Evolutionary conservation across 2,888 invertebrate genomes (phyloP), one percentile per base, ranked within the genome.

Genomic region (Subacronicta megacephala): DNA sequence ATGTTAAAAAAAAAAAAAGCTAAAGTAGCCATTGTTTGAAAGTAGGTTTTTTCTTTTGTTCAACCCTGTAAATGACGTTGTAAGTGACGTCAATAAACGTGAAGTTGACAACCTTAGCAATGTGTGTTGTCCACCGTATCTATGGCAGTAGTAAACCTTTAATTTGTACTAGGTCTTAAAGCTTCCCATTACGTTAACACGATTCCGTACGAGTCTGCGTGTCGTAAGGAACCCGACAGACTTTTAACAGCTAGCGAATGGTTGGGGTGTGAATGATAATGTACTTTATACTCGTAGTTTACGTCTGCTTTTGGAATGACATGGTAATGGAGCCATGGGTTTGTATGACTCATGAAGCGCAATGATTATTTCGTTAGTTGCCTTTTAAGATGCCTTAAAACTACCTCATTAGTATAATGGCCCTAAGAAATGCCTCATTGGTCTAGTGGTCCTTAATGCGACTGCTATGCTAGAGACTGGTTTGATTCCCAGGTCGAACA

Each of bases 91-190:
- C 45, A 68, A 38, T 54, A n/a, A 43, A 45, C 35, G 7, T 18
- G 18, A 38, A 7, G 37, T 33, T 17, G 17, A 43, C 44, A 23
- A 17, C 37, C 37, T 16, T 12, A 18, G 18, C 18, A 18, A n/a
- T 26, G 31, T 31, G 5, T 12, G 6, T 31, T 2, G 7, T 38
- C 1, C 16, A 13, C n/a, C 12, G 36, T 18, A 4, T 20, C 50
- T 36, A 38, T 46, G 9, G 38, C 33, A 26, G 26, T 37, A 51
- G 36, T 61, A 47, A 62, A 61, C 55, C 31, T 50, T 37, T 17
- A 37, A 36, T 17, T 16, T 13, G 43, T 49, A 67, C 45, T 38
- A n/a, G 16, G 20, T 36, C 16, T 37, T 50, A 50, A 60, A 62
- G 23, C 50, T 7, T 37, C 16, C 44, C 44, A 49, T 44, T 45